phyloP scores from a whole-genome alignment of 2,888 invertebrate species.

The Stenurella melanura region DNA sequence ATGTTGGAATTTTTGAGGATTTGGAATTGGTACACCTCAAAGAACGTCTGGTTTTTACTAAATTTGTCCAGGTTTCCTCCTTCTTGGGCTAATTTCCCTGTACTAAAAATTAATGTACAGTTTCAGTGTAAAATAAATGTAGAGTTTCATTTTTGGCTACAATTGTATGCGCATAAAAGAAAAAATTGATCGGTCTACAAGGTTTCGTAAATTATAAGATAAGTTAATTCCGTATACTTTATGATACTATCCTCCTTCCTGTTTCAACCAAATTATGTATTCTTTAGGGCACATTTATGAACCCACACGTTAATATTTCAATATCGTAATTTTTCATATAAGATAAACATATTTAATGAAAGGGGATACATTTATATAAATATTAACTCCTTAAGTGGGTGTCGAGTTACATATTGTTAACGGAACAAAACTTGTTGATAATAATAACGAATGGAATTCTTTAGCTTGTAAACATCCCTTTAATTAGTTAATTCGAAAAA shows the following conservation, averaged over 20 bases:
- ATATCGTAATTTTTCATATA: background rate
- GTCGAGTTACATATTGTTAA: background rate
- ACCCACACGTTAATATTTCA: background rate
- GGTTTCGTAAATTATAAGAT: background rate
- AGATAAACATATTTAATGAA: slow-evolving; percentile 6
- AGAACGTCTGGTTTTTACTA: no score
- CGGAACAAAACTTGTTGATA: background rate
- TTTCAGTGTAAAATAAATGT: background rate
- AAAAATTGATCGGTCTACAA: background rate
- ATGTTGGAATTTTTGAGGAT: no score
- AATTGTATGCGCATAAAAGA: background rate
- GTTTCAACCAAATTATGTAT: background rate
- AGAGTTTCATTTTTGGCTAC: background rate
- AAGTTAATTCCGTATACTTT: slow-evolving; percentile 3
- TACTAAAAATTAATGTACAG: no score
- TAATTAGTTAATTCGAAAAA: no score
- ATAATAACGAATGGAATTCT: background rate
- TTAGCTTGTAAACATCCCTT: background rate
- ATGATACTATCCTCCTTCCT: background rate
- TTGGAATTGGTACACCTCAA: no score
- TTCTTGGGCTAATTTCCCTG: no score
- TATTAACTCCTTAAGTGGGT: background rate
- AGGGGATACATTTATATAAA: slow-evolving; percentile 1
- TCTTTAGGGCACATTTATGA: background rate
- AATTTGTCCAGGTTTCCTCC: no score